Base-by-base conservation (phyloP, 2,797 vertebrate species). In the Darevskia mixta region DNA sequence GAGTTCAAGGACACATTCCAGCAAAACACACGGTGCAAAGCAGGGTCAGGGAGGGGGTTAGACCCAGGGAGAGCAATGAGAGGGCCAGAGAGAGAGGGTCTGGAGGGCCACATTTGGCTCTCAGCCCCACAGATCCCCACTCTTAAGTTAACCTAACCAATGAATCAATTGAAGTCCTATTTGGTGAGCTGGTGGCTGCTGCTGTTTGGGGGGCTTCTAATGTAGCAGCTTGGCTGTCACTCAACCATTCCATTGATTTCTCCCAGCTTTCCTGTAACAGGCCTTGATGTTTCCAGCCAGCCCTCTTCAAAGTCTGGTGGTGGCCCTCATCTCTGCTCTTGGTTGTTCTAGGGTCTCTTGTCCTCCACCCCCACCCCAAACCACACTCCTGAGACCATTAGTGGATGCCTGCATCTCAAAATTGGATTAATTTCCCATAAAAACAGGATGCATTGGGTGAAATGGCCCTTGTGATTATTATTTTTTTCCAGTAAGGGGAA, bases 391-490 rank as follows among this genome's bases (percentile, higher is more conserved):
- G 41, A 81, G 92, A 94, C 84, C 29, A 86, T 4, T 61, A 25
- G 23, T 29, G 9, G 85, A 90, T n/a, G 78, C 87, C 91, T 82
- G 90, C 83, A 71, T 69, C 86, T 77, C 71, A 88, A 90, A 93
- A 90, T 71, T 45, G 81, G 92, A 93, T 94, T 91, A 78, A 85
- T 95, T 97, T 98, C 98, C 97, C 97, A 97, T 95, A 95, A 97
- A 97, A 98, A 98, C 98, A 98, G 98, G 98, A 98, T 97, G 93
- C 49, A 82, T 91, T 58, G 90, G 93, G 94, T 64, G 94, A 95
- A 84, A 88, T 32, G 4, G 75, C 23, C 38, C 78, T 73, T 85
- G 82, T 82, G 71, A 1, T 83, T 78, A 79, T 91, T 89, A 49
- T 82, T 86, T 80, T 29, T 41, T 92, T 92, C 93, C 96, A 81